A percentile compares a stretch with the other conserved stretches of the same genome.
phyloP scores from a whole-genome alignment of 2,888 invertebrate species.

The Chymomyza amoena region DNA sequence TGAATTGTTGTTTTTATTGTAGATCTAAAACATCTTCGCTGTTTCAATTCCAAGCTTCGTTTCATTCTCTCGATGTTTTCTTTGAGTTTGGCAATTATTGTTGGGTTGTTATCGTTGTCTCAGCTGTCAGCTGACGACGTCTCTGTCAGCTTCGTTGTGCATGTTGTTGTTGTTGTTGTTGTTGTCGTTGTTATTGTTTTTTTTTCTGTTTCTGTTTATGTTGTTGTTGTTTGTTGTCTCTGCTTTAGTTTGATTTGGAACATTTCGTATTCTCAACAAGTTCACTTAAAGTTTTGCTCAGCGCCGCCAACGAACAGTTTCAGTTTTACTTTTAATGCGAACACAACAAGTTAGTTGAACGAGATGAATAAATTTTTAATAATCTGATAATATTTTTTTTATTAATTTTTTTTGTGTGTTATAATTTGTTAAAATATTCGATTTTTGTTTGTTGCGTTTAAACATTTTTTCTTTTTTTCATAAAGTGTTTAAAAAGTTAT shows the following conservation, averaged over 20 bases:
- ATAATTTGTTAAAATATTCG: background rate
- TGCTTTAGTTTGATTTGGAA: background rate
- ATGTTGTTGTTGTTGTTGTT: constrained; percentile 10
- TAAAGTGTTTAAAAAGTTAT: background rate
- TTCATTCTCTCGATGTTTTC: constrained; percentile 47
- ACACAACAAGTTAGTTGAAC: constrained; percentile 53
- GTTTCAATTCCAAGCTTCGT: constrained; percentile 38
- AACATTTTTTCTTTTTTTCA: constrained; percentile 5
- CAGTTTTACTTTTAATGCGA: constrained; percentile 60
- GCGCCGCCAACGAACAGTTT: constrained; percentile 56
- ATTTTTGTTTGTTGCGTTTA: background rate
- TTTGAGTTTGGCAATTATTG: constrained; percentile 8
- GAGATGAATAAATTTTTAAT: constrained; percentile 8
- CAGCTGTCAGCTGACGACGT: background rate
- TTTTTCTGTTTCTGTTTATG: background rate
- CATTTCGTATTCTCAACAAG: constrained; percentile 52
- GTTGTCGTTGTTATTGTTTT: background rate
- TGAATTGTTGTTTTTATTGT: background rate
- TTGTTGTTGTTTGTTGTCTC: background rate
- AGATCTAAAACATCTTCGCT: background rate
- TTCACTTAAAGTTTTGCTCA: constrained; percentile 57
- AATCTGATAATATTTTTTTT: background rate
- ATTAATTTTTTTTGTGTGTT: background rate
- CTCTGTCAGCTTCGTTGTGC: background rate
- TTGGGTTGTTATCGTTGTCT: constrained; percentile 10